phyloP scores from a whole-genome alignment of 2,888 invertebrate species.

The Chrysolina haemoptera region DNA sequence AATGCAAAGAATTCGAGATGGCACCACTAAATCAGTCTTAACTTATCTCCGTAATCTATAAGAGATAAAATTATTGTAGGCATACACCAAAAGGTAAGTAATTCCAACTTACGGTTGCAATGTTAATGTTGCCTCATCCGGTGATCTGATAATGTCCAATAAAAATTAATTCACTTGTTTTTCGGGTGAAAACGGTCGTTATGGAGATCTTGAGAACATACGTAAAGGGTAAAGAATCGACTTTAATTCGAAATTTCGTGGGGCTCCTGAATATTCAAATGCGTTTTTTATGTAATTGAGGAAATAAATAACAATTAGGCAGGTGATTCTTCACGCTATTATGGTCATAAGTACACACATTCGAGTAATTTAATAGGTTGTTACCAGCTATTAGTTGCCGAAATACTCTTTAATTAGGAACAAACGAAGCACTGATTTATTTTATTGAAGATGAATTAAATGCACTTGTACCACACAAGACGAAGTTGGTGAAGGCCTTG shows the following conservation, averaged over 20 bases:
- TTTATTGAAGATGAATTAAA: no score
- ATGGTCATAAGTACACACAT: conserved; percentile 21
- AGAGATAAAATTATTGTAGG: conserved; percentile 25
- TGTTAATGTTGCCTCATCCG: conserved; percentile 22
- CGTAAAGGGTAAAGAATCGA: conserved; percentile 1
- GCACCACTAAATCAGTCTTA: conserved; percentile 20
- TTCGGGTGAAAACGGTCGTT: conserved; percentile 28
- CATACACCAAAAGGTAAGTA: conserved; percentile 14
- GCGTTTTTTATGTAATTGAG: conserved; percentile 23
- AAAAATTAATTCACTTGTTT: conserved; percentile 34
- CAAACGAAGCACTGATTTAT: not conserved
- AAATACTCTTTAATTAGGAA: conserved; percentile 11
- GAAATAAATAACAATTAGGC: conserved; percentile 26
- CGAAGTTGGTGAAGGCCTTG: no score
- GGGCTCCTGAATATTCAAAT: conserved; percentile 25
- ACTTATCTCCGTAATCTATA: conserved; percentile 13
- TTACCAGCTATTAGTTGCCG: conserved; percentile 7
- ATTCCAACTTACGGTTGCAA: conserved; percentile 20
- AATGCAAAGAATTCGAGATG: conserved; percentile 8
- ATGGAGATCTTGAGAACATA: conserved; percentile 16
- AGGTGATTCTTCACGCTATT: conserved; percentile 29
- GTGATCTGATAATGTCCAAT: conserved; percentile 32
- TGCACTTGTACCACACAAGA: not conserved
- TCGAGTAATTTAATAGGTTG: conserved; percentile 22
- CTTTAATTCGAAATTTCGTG: conserved; percentile 5